Evolutionary conservation across 2,888 invertebrate genomes (phyloP), one percentile per base, ranked within the genome.

Genomic region (Aphidius colemani): DNA sequence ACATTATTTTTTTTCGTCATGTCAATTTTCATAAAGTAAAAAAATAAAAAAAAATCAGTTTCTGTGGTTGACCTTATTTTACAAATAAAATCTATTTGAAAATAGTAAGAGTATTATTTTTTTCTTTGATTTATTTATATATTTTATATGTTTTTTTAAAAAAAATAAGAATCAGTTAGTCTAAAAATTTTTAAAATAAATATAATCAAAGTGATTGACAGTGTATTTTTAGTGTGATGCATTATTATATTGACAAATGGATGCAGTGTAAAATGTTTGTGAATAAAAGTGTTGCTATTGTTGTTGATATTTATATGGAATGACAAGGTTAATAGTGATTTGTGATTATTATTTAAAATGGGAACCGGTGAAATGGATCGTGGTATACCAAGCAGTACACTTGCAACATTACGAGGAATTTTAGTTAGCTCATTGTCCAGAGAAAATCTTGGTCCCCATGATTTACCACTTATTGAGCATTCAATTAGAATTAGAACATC

Each of bases 341-440:
- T 40, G 44, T 48, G 44, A 49, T 18, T 13, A 63, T 66, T 41
- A 61, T 61, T 66, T 66, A 66, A 64, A 53, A 72, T 72, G 69
- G 70, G 68, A 66, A 71, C 65, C 64, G 70, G 66, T 65, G 71
- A 73, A 57, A 80, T 79, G 79, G 82, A 83, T 71, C 76, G 83
- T 63, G 83, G 82, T 62, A 84, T 84, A 74, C 82, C 84, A 59
- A 84, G 83, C 75, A 84, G 84, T 74, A 85, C 86, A 65, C 81
- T 87, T 65, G 85, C 85, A 69, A 84, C 85, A 70, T 82, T 87
- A 64, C 78, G 86, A 66, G 85, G 85, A 61, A 86, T 87, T 71
- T 82, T 87, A 62, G 85, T 87, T 71, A 84, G 84, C 66, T 86
- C 86, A 49, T 74, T 87, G 72, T 85, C 86, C 44, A 81, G 84